Base-by-base conservation (phyloP, 2,113 vertebrate species). In the Centropristis striata region DNA sequence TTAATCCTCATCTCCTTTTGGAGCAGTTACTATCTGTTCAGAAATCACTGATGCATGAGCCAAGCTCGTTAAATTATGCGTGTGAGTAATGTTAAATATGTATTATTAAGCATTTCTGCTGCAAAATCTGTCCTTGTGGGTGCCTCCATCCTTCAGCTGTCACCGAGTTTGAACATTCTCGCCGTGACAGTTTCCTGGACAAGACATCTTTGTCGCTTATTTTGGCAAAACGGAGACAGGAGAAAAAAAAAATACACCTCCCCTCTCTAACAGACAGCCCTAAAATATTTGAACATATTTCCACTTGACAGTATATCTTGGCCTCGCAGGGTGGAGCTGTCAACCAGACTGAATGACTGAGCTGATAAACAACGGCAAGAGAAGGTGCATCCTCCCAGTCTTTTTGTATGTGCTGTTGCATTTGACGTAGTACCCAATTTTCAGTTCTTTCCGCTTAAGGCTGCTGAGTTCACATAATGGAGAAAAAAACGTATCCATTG, bases 271-370 rank as follows among this genome's bases (percentile, higher is more conserved):
- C 57, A 49, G 51, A 50, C 51, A 80, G 53, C 63, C 80, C 0
- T 6, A 49, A 81, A 76, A 60, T 71, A 59, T 76, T 61, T 41
- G 14, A 76, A 71, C 75, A 72, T 74, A 49, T 68, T 69, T 73
- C 64, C 69, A 42, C 36, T 57, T 44, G 53, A 76, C 69, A 47
- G 71, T 11, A 25, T 76, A 57, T 81, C 55, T 57, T 32, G n/a
- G 68, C 46, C 41, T 44, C 12, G 11, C 58, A 78, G 60, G 83
- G 32, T 44, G 49, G 8, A 80, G 9, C 63, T 66, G 59, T 68
- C 71, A 79, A 21, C 5, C 41, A 54, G 36, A 23, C 15, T 51
- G 44, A 60, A 10, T 65, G 74, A 80, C n/a, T 54, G 64, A 77
- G 51, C 42, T 47, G 39, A 77, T 42, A 64, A 71, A 83, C 18